Percentiles rank a stretch among this genome's conserved stretches.
Conservation (phyloP, 2,113 vertebrate genomes). For the Suncus etruscus region DNA sequence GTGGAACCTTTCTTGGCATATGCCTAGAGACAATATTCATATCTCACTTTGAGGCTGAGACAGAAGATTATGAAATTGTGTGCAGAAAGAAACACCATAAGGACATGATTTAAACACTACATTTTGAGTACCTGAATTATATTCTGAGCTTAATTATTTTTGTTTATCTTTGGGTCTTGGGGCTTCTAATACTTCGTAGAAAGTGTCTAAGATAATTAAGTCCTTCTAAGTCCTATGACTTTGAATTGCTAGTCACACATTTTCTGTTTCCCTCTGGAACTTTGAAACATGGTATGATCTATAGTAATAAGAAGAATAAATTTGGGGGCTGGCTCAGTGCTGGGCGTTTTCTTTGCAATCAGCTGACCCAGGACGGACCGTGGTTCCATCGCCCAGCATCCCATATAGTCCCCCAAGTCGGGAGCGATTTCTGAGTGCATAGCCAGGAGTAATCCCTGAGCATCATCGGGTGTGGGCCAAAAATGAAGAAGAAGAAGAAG, state of each 20-base stretch:
- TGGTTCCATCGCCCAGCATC: too few species aligned
- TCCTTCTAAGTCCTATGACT: neutral
- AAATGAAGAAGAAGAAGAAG: too few species aligned
- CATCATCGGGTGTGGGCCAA: too few species aligned
- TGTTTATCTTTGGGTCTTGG: neutral
- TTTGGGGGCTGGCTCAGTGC: too few species aligned
- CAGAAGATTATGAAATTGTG: neutral
- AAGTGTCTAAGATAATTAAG: neutral
- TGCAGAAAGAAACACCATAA: neutral
- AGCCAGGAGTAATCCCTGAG: too few species aligned
- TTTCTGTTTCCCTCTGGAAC: neutral
- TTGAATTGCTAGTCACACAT: neutral
- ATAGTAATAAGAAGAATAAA: slow-evolving; percentile 8
- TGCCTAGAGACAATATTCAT: neutral
- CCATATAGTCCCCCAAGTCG: too few species aligned
- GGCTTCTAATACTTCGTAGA: neutral
- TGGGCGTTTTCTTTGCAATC: too few species aligned
- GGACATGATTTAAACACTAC: neutral
- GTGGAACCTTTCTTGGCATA: slow-evolving; percentile 16
- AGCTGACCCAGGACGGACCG: too few species aligned
- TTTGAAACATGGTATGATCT: neutral
- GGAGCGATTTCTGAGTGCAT: too few species aligned
- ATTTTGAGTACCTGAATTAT: neutral
- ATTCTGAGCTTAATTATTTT: slow-evolving; percentile 14
- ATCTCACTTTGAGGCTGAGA: neutral